Evolutionary conservation across 2,113 vertebrate species (phyloP), one percentile per base, ranked within the genome.

Genomic region (Microtus montanus): DNA sequence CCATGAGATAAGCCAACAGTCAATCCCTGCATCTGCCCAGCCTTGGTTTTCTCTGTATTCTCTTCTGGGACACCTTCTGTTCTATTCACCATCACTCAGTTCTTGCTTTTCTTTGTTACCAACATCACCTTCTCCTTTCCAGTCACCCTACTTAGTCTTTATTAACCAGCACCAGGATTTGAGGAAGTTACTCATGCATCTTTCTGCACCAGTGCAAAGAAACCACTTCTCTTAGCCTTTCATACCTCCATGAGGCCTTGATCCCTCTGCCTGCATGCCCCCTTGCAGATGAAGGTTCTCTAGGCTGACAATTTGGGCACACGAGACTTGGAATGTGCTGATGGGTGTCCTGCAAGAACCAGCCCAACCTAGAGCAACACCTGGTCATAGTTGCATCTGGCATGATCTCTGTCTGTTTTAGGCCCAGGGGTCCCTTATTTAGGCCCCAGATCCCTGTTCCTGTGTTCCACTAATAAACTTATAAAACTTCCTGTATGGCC

Each of bases 391-490:
- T 11, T 38, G 17, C 33, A 63, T n/a, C 58, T 88, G n/a, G 8
- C 24, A 8, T 6, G 4, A 22, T 22, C 61, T 90, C 66, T 63
- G 47, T 35, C 19, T 68, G 77, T 11, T 35, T 6, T 22, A 15
- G 20, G 44, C 9, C 70, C 30, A 14, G 54, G 20, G 61, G 41
- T 54, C 13, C 3, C 22, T 41, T 68, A 44, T 11, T 24, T 86
- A 17, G 47, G 17, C 3, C 8, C 87, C 6, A 61, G 11, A 7
- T 68, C 6, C 6, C 74, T 93, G 58, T 12, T 95, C 70, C 63
- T 1, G 0, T 13, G 12, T 75, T 35, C 83, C 35, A 71, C 14
- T 90, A 97, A 97, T 97, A 96, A 97, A 97, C n/a, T 73, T 73
- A 7, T 89, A 79, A 91, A 95, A 96, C 52, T n/a, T 5, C 35